Conservation (phyloP, 1,140 invertebrate species). For the Penaeus japonicus region DNA sequence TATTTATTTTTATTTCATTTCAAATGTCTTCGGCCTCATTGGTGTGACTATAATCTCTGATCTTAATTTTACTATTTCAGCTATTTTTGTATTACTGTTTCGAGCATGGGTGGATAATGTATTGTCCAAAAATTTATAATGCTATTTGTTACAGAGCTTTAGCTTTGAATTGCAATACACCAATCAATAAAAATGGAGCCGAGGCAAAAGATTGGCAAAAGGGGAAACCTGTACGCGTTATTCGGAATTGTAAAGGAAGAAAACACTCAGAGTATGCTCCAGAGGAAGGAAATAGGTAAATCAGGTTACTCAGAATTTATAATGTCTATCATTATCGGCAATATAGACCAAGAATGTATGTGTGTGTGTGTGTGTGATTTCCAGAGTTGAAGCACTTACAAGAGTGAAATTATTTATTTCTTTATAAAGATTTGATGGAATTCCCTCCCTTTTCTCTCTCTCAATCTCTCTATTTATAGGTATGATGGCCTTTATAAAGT, state of each 20-base stretch:
- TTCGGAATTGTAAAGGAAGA: conserved; percentile 77
- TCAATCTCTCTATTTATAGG: conserved; percentile 63
- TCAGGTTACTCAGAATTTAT: background rate
- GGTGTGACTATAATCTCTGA: too few species aligned
- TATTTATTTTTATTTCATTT: too few species aligned
- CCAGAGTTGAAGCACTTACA: too few species aligned
- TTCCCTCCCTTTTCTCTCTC: background rate
- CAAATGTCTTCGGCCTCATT: too few species aligned
- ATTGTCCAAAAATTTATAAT: background rate
- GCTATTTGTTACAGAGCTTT: conserved; percentile 71
- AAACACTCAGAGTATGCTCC: conserved; percentile 83
- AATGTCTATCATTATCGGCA: background rate
- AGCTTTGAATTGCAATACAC: conserved; percentile 79
- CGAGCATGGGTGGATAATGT: background rate
- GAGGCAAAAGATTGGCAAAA: conserved; percentile 77
- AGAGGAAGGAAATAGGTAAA: conserved; percentile 73
- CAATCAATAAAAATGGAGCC: conserved; percentile 74
- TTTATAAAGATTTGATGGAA: too few species aligned
- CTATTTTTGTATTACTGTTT: background rate
- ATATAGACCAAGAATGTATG: background rate
- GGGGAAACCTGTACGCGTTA: conserved; percentile 81
- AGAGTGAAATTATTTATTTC: too few species aligned
- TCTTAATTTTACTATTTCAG: background rate
- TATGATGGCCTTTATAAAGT: conserved; percentile 84
- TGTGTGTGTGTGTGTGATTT: too few species aligned